A percentile compares a stretch with the other conserved stretches of the same genome.
Conservation (phyloP, 2,888 invertebrate genomes). For the Eristalinus sepulchralis region DNA sequence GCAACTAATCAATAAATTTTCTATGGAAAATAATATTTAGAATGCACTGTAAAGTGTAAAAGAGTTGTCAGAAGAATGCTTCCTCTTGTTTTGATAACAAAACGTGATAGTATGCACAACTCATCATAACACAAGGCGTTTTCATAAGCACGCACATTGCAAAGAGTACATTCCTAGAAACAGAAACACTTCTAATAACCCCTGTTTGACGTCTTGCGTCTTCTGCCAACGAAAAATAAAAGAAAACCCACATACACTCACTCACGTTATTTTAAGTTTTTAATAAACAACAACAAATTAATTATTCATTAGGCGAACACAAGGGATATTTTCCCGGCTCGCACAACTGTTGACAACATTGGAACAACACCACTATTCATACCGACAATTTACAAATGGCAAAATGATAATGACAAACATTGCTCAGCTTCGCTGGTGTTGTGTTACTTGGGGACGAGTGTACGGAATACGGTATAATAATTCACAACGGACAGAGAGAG, state of each 20-base stretch:
- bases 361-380: constrained; percentile 10
- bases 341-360: background rate
- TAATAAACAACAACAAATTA: constrained; percentile 49
- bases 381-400: constrained; percentile 15
- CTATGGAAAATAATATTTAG: too few relatives aligned
- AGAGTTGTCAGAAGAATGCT: too few relatives aligned
- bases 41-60: too few relatives aligned
- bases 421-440: background rate
- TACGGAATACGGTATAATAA: constrained; percentile 11
- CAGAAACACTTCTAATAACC: constrained; percentile 16
- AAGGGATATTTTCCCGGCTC: constrained; percentile 27
- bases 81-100: too few relatives aligned
- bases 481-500: background rate
- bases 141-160: background rate
- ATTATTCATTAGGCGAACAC: constrained; percentile 45
- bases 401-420: background rate
- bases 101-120: too few relatives aligned
- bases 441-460: background rate
- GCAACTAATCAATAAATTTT: too few relatives aligned
- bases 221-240: background rate
- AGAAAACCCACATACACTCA: background rate
- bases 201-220: background rate
- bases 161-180: constrained; percentile 8
- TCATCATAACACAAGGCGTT: background rate
- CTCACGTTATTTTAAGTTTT: constrained; percentile 32